These are phyloP conservation scores for Lochmaea capreae DNA, from an alignment of 2,888 invertebrate genomes.

Conservation along the genomic window DNA sequence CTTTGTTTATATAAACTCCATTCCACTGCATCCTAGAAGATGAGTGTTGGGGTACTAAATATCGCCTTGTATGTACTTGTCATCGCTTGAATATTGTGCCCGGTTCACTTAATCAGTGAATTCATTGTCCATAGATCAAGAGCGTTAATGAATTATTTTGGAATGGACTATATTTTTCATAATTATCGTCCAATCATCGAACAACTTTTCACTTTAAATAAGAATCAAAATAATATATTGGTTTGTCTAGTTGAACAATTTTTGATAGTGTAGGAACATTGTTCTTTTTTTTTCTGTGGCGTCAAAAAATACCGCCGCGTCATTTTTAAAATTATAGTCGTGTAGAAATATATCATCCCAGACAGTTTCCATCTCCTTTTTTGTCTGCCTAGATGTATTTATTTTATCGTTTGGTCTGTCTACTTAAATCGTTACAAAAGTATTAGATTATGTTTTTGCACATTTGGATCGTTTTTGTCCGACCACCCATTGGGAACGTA, in stretches of 20 bases:
- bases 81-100: too few species aligned
- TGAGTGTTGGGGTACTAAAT: too few species aligned
- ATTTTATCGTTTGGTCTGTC: conserved; percentile 13
- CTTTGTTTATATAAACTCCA: too few species aligned
- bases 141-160: too few species aligned
- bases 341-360: conserved; percentile 8
- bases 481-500: conserved; percentile 1
- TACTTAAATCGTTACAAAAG: conserved; percentile 5
- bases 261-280: background rate
- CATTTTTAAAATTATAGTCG: conserved; percentile 8
- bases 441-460: conserved; percentile 12
- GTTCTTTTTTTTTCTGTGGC: background rate
- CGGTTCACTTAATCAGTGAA: too few species aligned
- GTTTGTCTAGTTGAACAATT: background rate
- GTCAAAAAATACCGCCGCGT: background rate
- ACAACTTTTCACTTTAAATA: background rate
- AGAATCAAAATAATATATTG: background rate
- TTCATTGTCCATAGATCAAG: too few species aligned
- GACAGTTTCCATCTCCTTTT: conserved; percentile 2
- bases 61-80: too few species aligned
- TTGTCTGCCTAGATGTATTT: conserved; percentile 16
- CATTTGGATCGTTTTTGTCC: conserved; percentile 1
- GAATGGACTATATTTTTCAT: too few species aligned
- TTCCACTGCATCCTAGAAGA: too few species aligned
- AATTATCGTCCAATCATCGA: too few species aligned